These are phyloP conservation scores for Alligator mississippiensis DNA, from an alignment of 2,113 vertebrate genomes.

Conservation along the genomic window DNA sequence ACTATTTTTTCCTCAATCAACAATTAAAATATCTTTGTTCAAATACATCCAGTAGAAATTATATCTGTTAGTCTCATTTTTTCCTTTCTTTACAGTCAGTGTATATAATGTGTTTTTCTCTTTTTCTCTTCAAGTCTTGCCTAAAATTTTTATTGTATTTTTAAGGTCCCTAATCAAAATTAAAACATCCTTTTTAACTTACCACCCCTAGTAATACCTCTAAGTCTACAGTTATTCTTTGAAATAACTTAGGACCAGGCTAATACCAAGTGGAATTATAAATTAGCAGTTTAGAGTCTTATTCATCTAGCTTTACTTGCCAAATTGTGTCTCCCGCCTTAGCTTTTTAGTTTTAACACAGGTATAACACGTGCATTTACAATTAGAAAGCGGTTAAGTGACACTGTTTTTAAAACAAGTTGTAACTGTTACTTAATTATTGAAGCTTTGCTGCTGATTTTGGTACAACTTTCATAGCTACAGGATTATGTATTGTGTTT, in stretches of 20 bases:
- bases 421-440: neutral
- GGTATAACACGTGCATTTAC: conserved; percentile 40
- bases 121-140: neutral
- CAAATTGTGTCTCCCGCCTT: neutral
- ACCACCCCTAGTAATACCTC: conserved; percentile 43
- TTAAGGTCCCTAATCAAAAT: conserved; percentile 56
- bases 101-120: neutral
- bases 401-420: neutral
- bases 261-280: conserved; percentile 39
- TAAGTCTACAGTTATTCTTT: conserved; percentile 33
- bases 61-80: conserved; percentile 41
- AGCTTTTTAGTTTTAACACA: conserved; percentile 1
- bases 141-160: conserved; percentile 32
- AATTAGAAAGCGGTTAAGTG: conserved; percentile 28
- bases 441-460: neutral
- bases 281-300: neutral
- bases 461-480: neutral
- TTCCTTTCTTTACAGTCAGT: neutral
- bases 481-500: neutral
- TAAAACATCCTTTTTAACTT: conserved; percentile 32
- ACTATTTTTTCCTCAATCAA: conserved; percentile 6
- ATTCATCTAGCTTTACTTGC: neutral
- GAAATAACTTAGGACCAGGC: conserved; percentile 39
- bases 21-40: conserved; percentile 27
- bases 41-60: neutral